These are phyloP conservation scores for Hemiscyllium ocellatum DNA, from an alignment of 2,113 vertebrate genomes.

Conservation along the genomic window DNA sequence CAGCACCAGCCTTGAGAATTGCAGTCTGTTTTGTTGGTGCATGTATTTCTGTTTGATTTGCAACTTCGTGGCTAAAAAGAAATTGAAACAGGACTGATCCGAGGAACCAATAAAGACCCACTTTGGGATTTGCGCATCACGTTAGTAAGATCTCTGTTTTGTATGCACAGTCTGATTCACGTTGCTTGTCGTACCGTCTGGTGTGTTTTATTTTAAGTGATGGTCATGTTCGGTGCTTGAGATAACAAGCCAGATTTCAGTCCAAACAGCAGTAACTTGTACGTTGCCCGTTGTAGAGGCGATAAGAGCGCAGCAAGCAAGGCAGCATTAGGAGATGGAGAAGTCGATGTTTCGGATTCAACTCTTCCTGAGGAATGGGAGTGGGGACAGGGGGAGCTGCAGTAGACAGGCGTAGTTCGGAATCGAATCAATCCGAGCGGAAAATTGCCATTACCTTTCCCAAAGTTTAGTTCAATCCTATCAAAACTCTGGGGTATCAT, in stretches of 20 bases:
- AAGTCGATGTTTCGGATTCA: too few species aligned
- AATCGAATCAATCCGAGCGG: neutral
- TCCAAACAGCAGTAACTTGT: neutral
- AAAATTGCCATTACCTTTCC: neutral
- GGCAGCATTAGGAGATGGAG: too few species aligned
- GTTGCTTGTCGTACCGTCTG: neutral
- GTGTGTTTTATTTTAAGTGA: neutral
- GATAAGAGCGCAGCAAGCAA: too few species aligned
- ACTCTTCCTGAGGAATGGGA: too few species aligned
- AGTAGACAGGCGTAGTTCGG: neutral
- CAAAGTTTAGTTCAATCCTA: neutral
- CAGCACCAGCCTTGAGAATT: neutral
- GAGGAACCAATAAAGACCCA: neutral
- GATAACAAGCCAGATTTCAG: neutral
- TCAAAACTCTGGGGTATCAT: neutral
- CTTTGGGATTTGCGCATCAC: neutral
- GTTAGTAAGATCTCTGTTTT: neutral
- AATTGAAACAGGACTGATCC: neutral
- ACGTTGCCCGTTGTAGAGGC: too few species aligned
- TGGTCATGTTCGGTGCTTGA: too few species aligned
- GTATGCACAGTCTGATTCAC: neutral
- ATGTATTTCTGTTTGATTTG: neutral
- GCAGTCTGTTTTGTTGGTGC: neutral
- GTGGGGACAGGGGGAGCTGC: too few species aligned
- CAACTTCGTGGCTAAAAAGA: neutral